Conservation (phyloP, 2,888 invertebrate species). For the Synergus japonicus region DNA sequence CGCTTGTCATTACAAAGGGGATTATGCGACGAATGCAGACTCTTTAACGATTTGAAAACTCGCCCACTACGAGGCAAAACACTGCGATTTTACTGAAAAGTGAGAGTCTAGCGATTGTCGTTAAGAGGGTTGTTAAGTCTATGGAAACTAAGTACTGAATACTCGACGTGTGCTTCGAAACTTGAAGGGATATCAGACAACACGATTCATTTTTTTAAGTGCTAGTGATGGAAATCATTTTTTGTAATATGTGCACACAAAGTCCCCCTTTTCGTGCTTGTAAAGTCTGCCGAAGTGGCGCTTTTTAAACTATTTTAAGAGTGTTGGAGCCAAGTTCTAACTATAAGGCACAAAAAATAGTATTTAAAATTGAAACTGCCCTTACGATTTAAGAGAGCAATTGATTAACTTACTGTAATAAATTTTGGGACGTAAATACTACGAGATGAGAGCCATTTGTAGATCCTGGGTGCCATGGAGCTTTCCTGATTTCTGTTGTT, state of each 20-base stretch:
- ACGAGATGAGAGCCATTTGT: slow-evolving; percentile 86
- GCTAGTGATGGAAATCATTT: slow-evolving; percentile 34
- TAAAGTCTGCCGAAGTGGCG: no score
- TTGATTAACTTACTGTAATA: slow-evolving; percentile 83
- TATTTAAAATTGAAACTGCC: background rate
- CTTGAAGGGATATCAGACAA: background rate
- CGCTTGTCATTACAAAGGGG: slow-evolving; percentile 53
- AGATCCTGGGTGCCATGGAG: slow-evolving; percentile 93
- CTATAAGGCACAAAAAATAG: background rate
- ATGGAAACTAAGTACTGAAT: slow-evolving; percentile 4
- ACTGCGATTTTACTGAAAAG: slow-evolving; percentile 29
- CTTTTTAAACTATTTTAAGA: no score
- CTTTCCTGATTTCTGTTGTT: slow-evolving; percentile 85
- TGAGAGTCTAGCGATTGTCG: slow-evolving; percentile 33
- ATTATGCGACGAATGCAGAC: slow-evolving; percentile 63
- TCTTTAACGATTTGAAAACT: slow-evolving; percentile 57
- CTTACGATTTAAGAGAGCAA: background rate
- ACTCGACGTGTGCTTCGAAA: slow-evolving; percentile 37
- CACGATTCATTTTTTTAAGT: slow-evolving; percentile 41
- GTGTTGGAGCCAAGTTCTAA: no score
- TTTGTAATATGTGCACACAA: no score
- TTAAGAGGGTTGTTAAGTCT: slow-evolving; percentile 39
- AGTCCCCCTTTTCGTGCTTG: no score
- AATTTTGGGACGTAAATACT: slow-evolving; percentile 91
- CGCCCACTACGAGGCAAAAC: slow-evolving; percentile 15